Evolutionary conservation across 2,888 invertebrate species (phyloP).

Genomic region (Eledona agricola): DNA sequence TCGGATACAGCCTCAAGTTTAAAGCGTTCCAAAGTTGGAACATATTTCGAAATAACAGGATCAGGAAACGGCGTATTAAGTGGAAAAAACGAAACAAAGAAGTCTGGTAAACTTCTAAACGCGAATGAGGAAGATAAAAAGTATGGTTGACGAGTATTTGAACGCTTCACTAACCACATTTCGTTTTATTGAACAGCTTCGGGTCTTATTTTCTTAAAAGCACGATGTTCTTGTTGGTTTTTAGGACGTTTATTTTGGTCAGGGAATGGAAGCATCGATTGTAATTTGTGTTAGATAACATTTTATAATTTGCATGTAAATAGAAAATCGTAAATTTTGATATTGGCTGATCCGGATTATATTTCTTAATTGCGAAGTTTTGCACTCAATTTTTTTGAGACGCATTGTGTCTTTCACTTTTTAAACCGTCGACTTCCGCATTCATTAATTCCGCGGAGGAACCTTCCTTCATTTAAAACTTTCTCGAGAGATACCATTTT

Average conservation of each 20-base stretch:
- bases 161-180: slow-evolving; percentile 57
- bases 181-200: slow-evolving; percentile 55
- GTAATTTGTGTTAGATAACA: no score
- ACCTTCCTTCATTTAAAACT: no score
- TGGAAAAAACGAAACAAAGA: slow-evolving; percentile 47
- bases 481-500: no score
- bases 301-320: no score
- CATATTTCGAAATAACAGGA: slow-evolving; percentile 49
- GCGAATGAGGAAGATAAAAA: slow-evolving; percentile 52
- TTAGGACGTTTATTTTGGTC: slow-evolving; percentile 39
- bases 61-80: slow-evolving; percentile 50
- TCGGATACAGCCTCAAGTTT: slow-evolving; percentile 14
- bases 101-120: slow-evolving; percentile 51
- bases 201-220: slow-evolving; percentile 43
- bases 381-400: no score
- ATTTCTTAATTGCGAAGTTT: no score
- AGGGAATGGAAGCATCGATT: no score
- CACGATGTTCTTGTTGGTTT: slow-evolving; percentile 32
- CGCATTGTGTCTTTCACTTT: no score
- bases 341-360: no score
- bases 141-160: slow-evolving; percentile 56
- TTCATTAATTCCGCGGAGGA: no score
- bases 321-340: no score
- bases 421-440: no score
- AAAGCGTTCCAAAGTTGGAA: slow-evolving; percentile 23